phyloP scores from a whole-genome alignment of 2,113 vertebrate genomes.

The Tursiops truncatus region DNA sequence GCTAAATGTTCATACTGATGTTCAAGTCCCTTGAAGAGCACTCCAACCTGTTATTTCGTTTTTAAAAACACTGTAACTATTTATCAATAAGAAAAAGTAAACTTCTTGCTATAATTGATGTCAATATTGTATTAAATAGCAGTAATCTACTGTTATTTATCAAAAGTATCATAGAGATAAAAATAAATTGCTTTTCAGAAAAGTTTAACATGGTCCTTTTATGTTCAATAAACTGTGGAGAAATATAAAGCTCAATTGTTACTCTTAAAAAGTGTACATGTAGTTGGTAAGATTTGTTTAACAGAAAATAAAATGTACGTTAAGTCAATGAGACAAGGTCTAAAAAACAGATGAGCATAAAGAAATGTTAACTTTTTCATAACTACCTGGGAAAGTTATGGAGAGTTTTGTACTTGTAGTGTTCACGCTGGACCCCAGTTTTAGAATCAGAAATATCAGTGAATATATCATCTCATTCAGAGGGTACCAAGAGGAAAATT shows the following conservation, averaged over 20 bases:
- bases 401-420: not conserved
- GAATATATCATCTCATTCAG: not conserved
- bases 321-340: not conserved
- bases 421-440: not conserved
- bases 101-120: conserved; percentile 46
- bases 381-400: not conserved
- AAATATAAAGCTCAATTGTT: not conserved
- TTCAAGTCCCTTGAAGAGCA: conserved; percentile 28
- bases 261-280: not conserved
- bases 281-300: not conserved
- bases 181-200: conserved; percentile 41
- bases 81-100: conserved; percentile 56
- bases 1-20: not conserved
- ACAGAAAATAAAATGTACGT: not conserved
- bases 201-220: not conserved
- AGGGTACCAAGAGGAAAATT: not conserved
- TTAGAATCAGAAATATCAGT: not conserved
- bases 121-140: conserved; percentile 25
- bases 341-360: not conserved
- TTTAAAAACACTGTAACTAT: conserved; percentile 27
- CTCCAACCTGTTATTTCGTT: not conserved
- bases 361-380: not conserved
- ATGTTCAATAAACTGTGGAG: not conserved
- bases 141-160: conserved; percentile 40
- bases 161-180: not conserved